Conservation (phyloP, 2,888 invertebrate species). For the Antheraea assamensis region DNA sequence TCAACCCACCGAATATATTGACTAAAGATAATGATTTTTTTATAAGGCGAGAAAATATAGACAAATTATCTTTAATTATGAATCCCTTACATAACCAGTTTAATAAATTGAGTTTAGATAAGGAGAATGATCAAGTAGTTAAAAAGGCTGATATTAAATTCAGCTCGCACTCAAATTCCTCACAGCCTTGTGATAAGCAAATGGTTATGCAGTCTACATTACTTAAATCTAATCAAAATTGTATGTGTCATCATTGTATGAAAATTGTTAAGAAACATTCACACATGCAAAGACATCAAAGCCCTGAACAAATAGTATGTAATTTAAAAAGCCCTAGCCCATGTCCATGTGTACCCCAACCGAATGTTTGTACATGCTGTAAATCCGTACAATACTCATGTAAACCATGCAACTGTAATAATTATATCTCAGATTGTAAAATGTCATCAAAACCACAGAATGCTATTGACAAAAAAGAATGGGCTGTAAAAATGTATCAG, state of each 20-base stretch:
- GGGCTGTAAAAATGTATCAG: slow-evolving; percentile 66
- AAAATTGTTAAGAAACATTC: slow-evolving; percentile 32
- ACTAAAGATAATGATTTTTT: slow-evolving; percentile 63
- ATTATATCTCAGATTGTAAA: slow-evolving; percentile 18
- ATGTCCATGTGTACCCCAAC: slow-evolving; percentile 32
- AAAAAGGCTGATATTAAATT: slow-evolving; percentile 51
- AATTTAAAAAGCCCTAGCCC: slow-evolving; percentile 26
- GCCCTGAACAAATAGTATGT: slow-evolving; percentile 6
- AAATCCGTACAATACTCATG: slow-evolving; percentile 26
- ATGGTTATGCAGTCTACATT: not conserved
- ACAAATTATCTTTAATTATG: slow-evolving; percentile 38
- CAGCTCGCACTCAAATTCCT: slow-evolving; percentile 23
- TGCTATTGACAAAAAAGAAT: slow-evolving; percentile 65
- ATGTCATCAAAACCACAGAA: slow-evolving; percentile 36
- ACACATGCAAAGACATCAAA: slow-evolving; percentile 17
- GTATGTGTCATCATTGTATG: slow-evolving; percentile 60
- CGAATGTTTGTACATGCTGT: slow-evolving; percentile 36
- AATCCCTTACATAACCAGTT: slow-evolving; percentile 48
- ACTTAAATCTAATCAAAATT: slow-evolving; percentile 35
- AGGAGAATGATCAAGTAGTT: slow-evolving; percentile 58
- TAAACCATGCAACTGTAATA: slow-evolving; percentile 37
- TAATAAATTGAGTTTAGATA: slow-evolving; percentile 48
- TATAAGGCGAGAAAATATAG: slow-evolving; percentile 57
- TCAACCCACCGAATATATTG: slow-evolving; percentile 46
- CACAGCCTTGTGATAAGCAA: slow-evolving; percentile 20